Evolutionary conservation across 1,140 invertebrate species (phyloP), one percentile per base, ranked within the genome.

Genomic region (Drosophila biarmipes): DNA sequence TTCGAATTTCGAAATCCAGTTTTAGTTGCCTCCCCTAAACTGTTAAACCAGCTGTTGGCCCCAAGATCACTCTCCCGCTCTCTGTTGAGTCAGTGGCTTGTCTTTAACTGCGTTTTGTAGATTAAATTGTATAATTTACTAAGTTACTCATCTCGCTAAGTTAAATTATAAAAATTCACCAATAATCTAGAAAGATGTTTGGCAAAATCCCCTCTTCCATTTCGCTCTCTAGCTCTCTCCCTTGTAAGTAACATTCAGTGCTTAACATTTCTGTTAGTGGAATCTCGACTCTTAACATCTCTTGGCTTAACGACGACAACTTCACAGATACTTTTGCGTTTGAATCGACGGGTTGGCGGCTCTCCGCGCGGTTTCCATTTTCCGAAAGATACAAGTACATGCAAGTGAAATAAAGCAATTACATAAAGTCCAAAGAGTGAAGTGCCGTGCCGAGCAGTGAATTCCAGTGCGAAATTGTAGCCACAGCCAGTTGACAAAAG

Each of bases 301-400:
- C 46, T 49, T 29, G 15, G 46, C n/a, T 31, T 31, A 49, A 31
- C 46, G 27, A 17, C 24, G 27, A 17, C 24, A 34, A 63, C 14
- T 43, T 63, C 79, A 63, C 78, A 85, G 81, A 80, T 85, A 86
- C 49, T 86, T 85, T 86, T 48, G 72, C 81, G 81, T 78, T 49
- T 77, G 81, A 72, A 48, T 77, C 77, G 79, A 31, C 77, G 68
- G 79, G 81, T 80, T 54, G 73, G 80, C 51, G 42, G 38, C 48
- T 66, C 59, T 61, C 35, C 14, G 42, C 11, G 35, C 29, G 35
- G 58, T 15, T 67, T 43, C 27, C 24, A 35, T 24, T 34, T 49
- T 51, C 43, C 43, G 35, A 63, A 64, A 59, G 55, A 35, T 64
- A 64, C 34, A 27, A 34, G 19, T 51, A 64, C 58, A 42, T n/a